Evolutionary conservation across 2,797 vertebrate species (phyloP).

Genomic region (Hydrophis major): DNA sequence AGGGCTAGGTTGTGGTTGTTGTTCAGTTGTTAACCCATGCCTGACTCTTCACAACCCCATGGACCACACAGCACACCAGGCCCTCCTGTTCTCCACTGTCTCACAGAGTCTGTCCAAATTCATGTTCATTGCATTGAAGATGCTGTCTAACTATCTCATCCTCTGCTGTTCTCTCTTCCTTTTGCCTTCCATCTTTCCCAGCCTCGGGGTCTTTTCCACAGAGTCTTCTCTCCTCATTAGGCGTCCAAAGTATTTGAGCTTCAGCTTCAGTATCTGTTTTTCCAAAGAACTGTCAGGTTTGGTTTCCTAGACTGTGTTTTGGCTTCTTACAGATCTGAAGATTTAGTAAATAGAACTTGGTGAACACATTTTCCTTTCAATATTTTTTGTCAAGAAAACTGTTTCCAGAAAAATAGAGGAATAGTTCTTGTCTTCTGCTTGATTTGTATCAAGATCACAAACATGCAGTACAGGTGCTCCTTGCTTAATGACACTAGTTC

Average conservation of each 20-base stretch:
- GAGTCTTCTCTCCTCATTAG: background rate
- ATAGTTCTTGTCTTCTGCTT: background rate
- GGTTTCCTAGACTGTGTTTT: background rate
- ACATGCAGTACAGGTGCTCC: background rate
- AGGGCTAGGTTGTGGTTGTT: background rate
- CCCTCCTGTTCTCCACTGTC: background rate
- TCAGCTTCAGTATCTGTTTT: background rate
- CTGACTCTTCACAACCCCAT: background rate
- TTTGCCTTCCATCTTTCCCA: background rate
- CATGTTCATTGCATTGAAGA: background rate
- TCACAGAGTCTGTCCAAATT: background rate
- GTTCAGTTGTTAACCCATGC: background rate
- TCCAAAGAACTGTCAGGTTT: background rate
- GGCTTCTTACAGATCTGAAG: background rate
- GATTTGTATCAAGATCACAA: background rate
- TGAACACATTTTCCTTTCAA: background rate
- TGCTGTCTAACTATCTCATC: background rate
- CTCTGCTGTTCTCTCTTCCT: background rate
- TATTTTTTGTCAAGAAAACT: background rate
- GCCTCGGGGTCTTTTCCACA: background rate
- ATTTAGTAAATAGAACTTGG: background rate
- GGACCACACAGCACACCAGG: background rate
- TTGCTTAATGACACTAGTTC: background rate
- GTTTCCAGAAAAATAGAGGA: background rate
- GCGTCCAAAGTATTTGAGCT: background rate